These are phyloP conservation scores for Leptopilina myrica DNA, from an alignment of 2,888 invertebrate genomes.

Conservation along the genomic window DNA sequence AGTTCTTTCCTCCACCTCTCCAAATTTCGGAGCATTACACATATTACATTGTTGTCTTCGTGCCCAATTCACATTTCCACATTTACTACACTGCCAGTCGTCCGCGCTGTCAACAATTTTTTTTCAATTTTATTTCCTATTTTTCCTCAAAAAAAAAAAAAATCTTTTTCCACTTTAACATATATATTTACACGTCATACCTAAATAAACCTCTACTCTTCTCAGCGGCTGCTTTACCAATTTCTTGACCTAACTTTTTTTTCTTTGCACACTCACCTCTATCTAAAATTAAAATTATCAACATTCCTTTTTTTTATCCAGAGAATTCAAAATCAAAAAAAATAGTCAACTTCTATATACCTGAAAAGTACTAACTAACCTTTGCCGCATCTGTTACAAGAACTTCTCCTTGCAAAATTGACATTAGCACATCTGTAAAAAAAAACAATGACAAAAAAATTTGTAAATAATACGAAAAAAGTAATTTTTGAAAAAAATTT, in stretches of 20 bases:
- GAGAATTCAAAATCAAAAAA: constrained; percentile 1
- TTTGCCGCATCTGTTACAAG: constrained; percentile 95
- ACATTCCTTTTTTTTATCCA: neutral
- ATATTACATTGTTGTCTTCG: constrained; percentile 97
- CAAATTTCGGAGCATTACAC: constrained; percentile 98
- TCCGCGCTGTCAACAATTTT: constrained; percentile 85
- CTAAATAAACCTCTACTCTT: constrained; percentile 94
- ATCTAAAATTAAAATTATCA: constrained; percentile 62
- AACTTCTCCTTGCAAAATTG: constrained; percentile 93
- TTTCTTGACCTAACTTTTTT: constrained; percentile 95
- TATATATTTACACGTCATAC: constrained; percentile 56
- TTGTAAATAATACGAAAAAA: constrained; percentile 1
- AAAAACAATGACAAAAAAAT: constrained; percentile 49
- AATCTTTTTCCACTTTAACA: neutral
- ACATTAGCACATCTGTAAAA: constrained; percentile 89
- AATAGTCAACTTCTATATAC: constrained; percentile 35
- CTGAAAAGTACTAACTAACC: constrained; percentile 72
- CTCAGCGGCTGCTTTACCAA: constrained; percentile 98
- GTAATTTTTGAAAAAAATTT: neutral
- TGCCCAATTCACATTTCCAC: constrained; percentile 99
- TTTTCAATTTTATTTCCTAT: neutral
- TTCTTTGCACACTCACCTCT: constrained; percentile 79
- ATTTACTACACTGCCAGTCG: constrained; percentile 99
- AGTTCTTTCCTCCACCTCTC: constrained; percentile 90
- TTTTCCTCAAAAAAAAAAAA: no score